These are phyloP conservation scores for Papilio polyxenes DNA, from an alignment of 1,140 invertebrate species.

Conservation along the genomic window DNA sequence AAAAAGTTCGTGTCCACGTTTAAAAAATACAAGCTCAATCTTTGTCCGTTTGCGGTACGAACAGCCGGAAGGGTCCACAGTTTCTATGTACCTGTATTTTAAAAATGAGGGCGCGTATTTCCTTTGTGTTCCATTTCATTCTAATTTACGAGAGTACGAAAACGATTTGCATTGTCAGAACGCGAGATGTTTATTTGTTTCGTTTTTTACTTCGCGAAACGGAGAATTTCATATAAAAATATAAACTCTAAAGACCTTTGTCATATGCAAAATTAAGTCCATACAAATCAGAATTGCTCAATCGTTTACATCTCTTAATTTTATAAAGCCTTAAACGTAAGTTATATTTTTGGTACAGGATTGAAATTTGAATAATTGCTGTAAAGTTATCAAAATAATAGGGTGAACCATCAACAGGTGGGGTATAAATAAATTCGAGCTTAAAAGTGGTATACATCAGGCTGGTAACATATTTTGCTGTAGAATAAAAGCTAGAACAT, in stretches of 20 bases:
- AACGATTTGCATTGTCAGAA: conserved; percentile 11
- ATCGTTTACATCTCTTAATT: background rate
- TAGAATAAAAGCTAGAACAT: background rate
- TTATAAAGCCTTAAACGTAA: background rate
- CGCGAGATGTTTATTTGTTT: background rate
- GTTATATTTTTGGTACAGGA: background rate
- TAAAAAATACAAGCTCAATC: conserved; percentile 22
- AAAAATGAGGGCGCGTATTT: conserved; percentile 8
- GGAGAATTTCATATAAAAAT: background rate
- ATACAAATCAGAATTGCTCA: background rate
- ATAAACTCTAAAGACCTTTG: background rate
- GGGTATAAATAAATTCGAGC: background rate
- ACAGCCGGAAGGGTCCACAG: conserved; percentile 14
- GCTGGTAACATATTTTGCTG: background rate
- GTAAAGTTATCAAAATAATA: background rate
- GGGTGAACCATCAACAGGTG: background rate
- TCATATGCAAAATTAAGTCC: background rate
- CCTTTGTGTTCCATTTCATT: conserved; percentile 12
- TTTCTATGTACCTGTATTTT: background rate
- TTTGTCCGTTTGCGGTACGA: conserved; percentile 22
- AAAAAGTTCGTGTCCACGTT: conserved; percentile 8
- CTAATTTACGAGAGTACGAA: conserved; percentile 18
- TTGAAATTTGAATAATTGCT: background rate
- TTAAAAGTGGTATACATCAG: background rate
- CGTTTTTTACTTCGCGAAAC: background rate